Base-by-base conservation (phyloP, 92 coral and sea anemone species). In the Epizoanthus rinbou region DNA sequence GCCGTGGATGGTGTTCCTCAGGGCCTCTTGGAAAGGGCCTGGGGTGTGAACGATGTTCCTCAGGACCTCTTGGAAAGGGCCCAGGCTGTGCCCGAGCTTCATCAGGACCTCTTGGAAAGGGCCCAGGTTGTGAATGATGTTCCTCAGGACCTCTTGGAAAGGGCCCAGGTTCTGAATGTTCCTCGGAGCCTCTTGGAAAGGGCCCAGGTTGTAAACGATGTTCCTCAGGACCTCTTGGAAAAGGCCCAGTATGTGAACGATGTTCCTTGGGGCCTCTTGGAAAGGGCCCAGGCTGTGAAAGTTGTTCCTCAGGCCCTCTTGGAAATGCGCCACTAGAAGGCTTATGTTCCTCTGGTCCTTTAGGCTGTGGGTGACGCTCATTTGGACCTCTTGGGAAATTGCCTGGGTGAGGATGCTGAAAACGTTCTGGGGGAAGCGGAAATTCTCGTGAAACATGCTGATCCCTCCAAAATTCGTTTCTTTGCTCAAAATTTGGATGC, bases 71-170 rank as follows among this genome's bases (percentile, higher is more conserved):
- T 10, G 82, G 58, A 5, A 4, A 57, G 21, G 39, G 56, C 2
- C 57, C 69, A 2, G 69, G 57, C 21, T 57, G 81, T n/a, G 39
- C 9, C 9, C 1, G 69, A 10, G 21, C 56, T 28, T 78, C 71
- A 8, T 78, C 82, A n/a, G 69, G 57, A 8, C 62, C 22, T 43
- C 69, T 78, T 62, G 70, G 65, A 5, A 78, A 60, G 6, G 82
- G 58, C 18, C 76, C 76, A 71, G 76, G 13, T 0, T 4, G 76
- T 9, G 76, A 45, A 69, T 6, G 52, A 18, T 24, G 45, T 19
- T 62, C 80, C 16, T 73, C 84, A 3, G 75, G 86, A 52, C 37
- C 80, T 68, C 87, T 63, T 58, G 69, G 57, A 88, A 88, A 84
- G 45, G 71, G 85, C 3, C 59, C 85, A 64, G 85, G 74, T 59